These are phyloP conservation scores for Sylvia atricapilla DNA, from an alignment of 2,113 vertebrate species.

Conservation along the genomic window DNA sequence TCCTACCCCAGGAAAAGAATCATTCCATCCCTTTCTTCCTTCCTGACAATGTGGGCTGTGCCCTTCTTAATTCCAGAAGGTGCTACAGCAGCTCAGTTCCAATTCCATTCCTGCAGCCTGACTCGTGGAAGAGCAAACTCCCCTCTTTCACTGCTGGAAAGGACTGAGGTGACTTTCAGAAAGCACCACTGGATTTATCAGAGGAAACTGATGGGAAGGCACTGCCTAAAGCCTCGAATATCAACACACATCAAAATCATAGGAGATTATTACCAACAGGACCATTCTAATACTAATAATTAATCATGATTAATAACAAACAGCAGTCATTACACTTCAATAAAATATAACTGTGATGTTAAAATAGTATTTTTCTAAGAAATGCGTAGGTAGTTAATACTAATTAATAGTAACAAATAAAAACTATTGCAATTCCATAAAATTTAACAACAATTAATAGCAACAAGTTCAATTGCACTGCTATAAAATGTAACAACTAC, in stretches of 20 bases:
- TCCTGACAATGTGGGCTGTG: background rate
- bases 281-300: background rate
- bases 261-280: too few relatives aligned
- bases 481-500: background rate
- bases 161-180: background rate
- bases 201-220: background rate
- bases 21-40: background rate
- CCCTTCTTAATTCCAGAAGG: background rate
- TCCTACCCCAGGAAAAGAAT: background rate
- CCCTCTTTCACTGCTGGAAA: background rate
- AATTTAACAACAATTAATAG: background rate
- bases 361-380: background rate
- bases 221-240: background rate
- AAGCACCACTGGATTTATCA: background rate
- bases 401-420: background rate
- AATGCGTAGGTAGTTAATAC: background rate
- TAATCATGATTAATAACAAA: too few relatives aligned
- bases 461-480: background rate
- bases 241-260: background rate
- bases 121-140: background rate
- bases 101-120: background rate
- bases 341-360: background rate
- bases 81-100: background rate
- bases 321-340: background rate
- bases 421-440: background rate